phyloP scores from a whole-genome alignment of 2,113 vertebrate genomes.

The Gambusia affinis region DNA sequence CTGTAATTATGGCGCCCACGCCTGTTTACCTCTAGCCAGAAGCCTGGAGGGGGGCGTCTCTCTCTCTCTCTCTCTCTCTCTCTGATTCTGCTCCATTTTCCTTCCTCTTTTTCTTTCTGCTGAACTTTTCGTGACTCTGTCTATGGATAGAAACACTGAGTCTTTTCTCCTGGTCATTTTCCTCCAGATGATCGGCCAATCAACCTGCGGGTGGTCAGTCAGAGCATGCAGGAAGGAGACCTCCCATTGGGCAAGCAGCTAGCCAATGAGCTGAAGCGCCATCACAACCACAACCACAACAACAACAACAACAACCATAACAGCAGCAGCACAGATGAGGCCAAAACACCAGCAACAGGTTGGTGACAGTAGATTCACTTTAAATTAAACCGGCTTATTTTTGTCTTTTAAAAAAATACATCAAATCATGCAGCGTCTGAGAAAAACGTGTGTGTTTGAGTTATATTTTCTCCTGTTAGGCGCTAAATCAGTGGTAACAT shows the following conservation, averaged over 20 bases:
- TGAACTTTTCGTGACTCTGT: conserved; percentile 10
- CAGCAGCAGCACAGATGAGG: conserved; percentile 73
- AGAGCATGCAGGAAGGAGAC: conserved; percentile 76
- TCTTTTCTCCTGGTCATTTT: not conserved
- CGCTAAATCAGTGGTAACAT: too few species aligned
- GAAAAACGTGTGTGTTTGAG: too few species aligned
- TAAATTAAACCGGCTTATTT: too few species aligned
- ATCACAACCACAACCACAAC: conserved; percentile 74
- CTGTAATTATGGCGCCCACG: conserved; percentile 78
- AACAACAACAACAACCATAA: conserved; percentile 66
- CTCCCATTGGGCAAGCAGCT: conserved; percentile 84
- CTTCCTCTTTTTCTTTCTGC: conserved; percentile 19
- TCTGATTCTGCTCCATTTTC: conserved; percentile 29
- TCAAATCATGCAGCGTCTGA: too few species aligned
- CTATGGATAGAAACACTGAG: conserved; percentile 22
- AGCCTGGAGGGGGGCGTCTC: conserved; percentile 73
- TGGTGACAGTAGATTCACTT: conserved; percentile 5
- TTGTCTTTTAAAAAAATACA: too few species aligned
- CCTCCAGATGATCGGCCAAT: conserved; percentile 87
- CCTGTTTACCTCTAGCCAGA: conserved; percentile 79
- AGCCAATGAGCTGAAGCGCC: conserved; percentile 87
- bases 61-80: conserved; percentile 41
- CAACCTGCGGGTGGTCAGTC: conserved; percentile 86
- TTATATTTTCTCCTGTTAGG: too few species aligned
- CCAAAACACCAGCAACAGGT: conserved; percentile 83